Evolutionary conservation across 1,140 invertebrate genomes (phyloP).

Genomic region (Brachionus asplanchnoidis): DNA sequence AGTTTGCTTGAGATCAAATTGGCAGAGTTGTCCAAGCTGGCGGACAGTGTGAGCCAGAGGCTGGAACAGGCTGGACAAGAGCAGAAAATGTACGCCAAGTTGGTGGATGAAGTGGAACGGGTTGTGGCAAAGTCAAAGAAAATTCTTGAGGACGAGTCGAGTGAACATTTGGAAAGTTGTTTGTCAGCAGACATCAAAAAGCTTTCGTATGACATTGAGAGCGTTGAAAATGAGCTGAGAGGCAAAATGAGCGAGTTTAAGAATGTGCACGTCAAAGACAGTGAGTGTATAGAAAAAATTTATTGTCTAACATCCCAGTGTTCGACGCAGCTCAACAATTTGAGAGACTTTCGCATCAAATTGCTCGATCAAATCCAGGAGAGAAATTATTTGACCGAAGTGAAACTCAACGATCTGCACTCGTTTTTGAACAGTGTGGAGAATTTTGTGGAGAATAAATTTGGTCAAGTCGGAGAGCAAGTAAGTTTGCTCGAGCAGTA

Average conservation of each 20-base stretch:
- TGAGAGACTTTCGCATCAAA: background rate
- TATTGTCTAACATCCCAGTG: background rate
- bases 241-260: background rate
- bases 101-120: background rate
- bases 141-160: background rate
- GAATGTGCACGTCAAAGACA: background rate
- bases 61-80: background rate
- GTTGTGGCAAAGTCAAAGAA: background rate
- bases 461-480: background rate
- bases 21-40: background rate
- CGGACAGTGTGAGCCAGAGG: background rate
- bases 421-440: background rate
- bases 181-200: background rate
- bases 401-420: conserved; percentile 2
- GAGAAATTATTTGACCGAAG: background rate
- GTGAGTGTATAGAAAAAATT: background rate
- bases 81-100: background rate
- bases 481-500: background rate
- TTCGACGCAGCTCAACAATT: background rate
- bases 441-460: background rate
- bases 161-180: background rate
- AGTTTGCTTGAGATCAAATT: background rate
- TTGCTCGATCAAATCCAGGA: background rate
- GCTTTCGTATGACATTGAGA: background rate
- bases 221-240: background rate